A percentile compares a stretch with the other conserved stretches of the same genome.
phyloP scores from a whole-genome alignment of 1,140 invertebrate genomes.

The Subanguina moxae region DNA sequence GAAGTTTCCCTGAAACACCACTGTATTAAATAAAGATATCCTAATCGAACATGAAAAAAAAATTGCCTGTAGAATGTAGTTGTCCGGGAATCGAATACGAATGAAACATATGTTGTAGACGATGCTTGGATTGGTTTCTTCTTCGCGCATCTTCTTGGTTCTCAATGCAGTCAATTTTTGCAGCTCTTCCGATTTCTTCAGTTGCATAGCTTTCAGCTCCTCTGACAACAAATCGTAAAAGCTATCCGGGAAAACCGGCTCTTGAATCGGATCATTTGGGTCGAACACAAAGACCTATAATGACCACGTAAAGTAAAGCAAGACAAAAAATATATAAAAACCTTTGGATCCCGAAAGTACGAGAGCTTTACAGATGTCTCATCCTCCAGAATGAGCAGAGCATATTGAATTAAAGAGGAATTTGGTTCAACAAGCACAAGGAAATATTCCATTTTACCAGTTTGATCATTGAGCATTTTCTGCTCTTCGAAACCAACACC shows the following conservation, averaged over 20 bases:
- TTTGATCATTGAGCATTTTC: not conserved
- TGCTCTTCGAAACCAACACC: slow-evolving; percentile 34
- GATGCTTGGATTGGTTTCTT: too few species aligned
- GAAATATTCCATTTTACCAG: slow-evolving; percentile 19
- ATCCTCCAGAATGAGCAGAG: slow-evolving; percentile 15
- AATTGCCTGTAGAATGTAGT: too few species aligned
- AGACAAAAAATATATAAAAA: slow-evolving; percentile 9
- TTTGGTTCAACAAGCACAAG: not conserved
- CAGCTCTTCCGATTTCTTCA: slow-evolving; percentile 19
- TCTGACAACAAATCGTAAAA: slow-evolving; percentile 28
- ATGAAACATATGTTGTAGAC: too few species aligned
- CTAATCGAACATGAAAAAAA: too few species aligned
- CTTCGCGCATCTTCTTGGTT: slow-evolving; percentile 41
- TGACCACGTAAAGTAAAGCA: not conserved
- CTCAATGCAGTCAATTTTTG: slow-evolving; percentile 38
- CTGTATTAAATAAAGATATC: too few species aligned
- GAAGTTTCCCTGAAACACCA: too few species aligned
- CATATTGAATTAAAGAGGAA: not conserved
- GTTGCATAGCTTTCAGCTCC: slow-evolving; percentile 30
- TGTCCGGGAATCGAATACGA: too few species aligned
- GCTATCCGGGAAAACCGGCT: slow-evolving; percentile 29
- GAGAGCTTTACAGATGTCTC: slow-evolving; percentile 19
- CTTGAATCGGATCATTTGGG: slow-evolving; percentile 32
- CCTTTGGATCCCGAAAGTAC: slow-evolving; percentile 40
- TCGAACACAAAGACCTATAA: slow-evolving; percentile 35